A percentile compares a stretch with the other conserved stretches of the same genome.
Conservation (phyloP, 92 coral and sea anemone genomes). For the Porites lobata region DNA sequence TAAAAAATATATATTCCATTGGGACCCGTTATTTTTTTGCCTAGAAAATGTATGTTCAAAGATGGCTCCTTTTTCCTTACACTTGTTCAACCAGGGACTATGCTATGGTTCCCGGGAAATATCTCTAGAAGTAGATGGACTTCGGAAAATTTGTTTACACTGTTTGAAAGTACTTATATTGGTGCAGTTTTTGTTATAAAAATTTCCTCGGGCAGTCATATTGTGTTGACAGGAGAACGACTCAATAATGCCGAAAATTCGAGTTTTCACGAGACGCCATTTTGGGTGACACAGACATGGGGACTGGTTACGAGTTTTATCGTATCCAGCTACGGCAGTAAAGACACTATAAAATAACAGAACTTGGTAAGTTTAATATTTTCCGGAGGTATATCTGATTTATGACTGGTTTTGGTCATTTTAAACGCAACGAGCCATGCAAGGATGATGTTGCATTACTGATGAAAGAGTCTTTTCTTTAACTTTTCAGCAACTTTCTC, state of each 20-base stretch:
- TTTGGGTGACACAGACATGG: background rate
- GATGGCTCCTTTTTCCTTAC: constrained; percentile 8
- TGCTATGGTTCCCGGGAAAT: background rate
- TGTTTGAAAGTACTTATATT: background rate
- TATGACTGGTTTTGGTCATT: background rate
- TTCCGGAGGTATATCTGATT: too few relatives aligned
- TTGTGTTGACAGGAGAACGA: background rate
- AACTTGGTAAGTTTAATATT: too few relatives aligned
- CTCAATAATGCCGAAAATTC: background rate
- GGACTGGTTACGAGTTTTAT: background rate
- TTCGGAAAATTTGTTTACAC: background rate
- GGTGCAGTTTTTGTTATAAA: background rate
- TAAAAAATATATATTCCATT: background rate
- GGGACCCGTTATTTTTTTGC: background rate
- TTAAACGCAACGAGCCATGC: too few relatives aligned
- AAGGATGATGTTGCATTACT: too few relatives aligned
- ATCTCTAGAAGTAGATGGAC: constrained; percentile 7
- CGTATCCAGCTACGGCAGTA: too few relatives aligned
- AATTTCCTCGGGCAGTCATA: constrained; percentile 6
- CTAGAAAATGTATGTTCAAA: constrained; percentile 15
- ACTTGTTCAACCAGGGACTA: background rate
- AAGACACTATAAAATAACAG: too few relatives aligned
- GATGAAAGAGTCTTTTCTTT: too few relatives aligned
- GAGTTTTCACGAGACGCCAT: background rate
- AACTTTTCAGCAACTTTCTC: too few relatives aligned